Conservation (phyloP, 2,113 vertebrate genomes). For the Sprattus sprattus region DNA sequence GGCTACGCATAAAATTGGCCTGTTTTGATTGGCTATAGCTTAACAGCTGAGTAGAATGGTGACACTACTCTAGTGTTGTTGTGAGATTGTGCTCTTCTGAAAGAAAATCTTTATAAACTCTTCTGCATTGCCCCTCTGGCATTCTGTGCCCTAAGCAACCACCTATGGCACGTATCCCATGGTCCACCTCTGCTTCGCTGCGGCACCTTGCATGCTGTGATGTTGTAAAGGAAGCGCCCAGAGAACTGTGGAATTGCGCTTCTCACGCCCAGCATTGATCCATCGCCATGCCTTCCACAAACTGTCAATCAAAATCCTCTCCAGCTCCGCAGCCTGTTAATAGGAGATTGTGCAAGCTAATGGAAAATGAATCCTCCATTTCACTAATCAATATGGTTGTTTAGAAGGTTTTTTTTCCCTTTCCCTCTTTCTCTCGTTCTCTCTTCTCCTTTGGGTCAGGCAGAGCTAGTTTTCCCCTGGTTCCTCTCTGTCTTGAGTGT, state of each 20-base stretch:
- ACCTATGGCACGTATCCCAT: no score
- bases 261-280: neutral
- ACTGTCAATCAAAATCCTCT: neutral
- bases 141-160: no score
- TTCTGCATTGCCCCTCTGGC: no score
- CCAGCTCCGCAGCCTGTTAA: neutral
- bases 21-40: no score
- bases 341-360: constrained; percentile 16
- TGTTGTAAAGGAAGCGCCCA: neutral
- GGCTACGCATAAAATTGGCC: no score
- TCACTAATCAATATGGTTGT: constrained; percentile 12
- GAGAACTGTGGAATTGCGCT: neutral
- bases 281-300: neutral
- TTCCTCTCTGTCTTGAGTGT: neutral
- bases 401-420: neutral
- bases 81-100: no score
- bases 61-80: no score
- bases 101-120: no score
- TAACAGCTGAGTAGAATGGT: no score
- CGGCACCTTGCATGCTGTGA: neutral
- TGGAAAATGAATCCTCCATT: constrained; percentile 8
- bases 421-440: neutral
- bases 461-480: neutral
- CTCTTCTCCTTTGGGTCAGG: neutral
- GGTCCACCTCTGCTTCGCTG: no score